Conservation (phyloP, 2,797 vertebrate genomes). For the Eulemur coronatus region DNA sequence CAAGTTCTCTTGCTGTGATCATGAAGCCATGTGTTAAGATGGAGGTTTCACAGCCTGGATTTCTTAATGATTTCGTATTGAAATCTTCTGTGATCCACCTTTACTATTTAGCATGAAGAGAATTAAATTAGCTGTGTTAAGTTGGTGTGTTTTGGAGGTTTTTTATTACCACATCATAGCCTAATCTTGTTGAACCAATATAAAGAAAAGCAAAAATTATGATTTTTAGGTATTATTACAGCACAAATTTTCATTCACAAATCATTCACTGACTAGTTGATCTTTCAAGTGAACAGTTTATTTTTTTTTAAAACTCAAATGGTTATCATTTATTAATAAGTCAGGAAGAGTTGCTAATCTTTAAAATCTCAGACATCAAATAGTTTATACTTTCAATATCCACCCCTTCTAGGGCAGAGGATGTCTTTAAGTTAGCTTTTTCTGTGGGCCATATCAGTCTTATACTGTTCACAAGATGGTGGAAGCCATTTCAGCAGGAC, state of each 20-base stretch:
- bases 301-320: background rate
- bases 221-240: background rate
- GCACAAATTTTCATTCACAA: background rate
- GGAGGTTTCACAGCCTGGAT: background rate
- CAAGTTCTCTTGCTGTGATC: background rate
- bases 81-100: background rate
- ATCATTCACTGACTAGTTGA: background rate
- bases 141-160: background rate
- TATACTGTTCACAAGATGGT: background rate
- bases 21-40: background rate
- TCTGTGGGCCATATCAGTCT: background rate
- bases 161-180: background rate
- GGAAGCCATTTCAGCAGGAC: background rate
- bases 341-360: conserved; percentile 7
- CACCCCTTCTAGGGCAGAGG: background rate
- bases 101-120: background rate
- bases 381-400: background rate
- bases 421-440: background rate
- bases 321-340: background rate
- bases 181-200: background rate
- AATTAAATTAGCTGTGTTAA: background rate
- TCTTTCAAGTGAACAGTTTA: background rate
- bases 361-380: background rate
- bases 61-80: background rate
- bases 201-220: conserved; percentile 6